Base-by-base conservation (phyloP, 1,140 invertebrate genomes). In the Cydia amplana region DNA sequence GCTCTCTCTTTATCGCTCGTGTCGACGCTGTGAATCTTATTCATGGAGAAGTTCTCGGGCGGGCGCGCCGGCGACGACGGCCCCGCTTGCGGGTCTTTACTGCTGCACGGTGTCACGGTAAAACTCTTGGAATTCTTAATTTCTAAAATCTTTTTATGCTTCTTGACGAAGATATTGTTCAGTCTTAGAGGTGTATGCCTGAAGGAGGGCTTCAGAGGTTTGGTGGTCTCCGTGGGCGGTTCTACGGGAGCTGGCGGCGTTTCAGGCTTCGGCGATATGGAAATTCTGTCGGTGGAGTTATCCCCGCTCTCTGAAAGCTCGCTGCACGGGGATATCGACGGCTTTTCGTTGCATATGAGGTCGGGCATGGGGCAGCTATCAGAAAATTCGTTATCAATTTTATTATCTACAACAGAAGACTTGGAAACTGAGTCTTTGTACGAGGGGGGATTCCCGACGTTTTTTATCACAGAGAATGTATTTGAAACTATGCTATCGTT, bases 291-390 rank as follows among this genome's bases (percentile, higher is more conserved):
- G 28, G 81, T 87, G 1, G 87, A 89, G 78, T 91, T 91, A 7
- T 93, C 89, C 28, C 88, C 87, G 73, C 84, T 80, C 65, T 92
- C 91, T 25, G 93, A 87, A 82, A 93, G 78, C 86, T 93, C 83
- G 92, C 86, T 85, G 91, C 92, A 82, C 79, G 94, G 92, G 55
- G 92, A 93, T 80, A 93, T 91, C 12, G 92, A 93, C 43, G 91
- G 88, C 74, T 93, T 93, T 75, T 93, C 91, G 80, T 93, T 93
- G 78, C 91, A 93, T 75, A 92, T 93, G 72, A 93, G 84, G 80
- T 93, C 92, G 74, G 91, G 91, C 43, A 93, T 84, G 20, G 90
- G 85, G 79, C 87, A 91, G 76, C 88, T 91, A 67, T 93, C 91
- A 14, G 87, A 85, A 83, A 83, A 91, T 40, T 93, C 91, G 32